Evolutionary conservation across 2,888 invertebrate species (phyloP).

Genomic region (Omphaloscelis lunosa): DNA sequence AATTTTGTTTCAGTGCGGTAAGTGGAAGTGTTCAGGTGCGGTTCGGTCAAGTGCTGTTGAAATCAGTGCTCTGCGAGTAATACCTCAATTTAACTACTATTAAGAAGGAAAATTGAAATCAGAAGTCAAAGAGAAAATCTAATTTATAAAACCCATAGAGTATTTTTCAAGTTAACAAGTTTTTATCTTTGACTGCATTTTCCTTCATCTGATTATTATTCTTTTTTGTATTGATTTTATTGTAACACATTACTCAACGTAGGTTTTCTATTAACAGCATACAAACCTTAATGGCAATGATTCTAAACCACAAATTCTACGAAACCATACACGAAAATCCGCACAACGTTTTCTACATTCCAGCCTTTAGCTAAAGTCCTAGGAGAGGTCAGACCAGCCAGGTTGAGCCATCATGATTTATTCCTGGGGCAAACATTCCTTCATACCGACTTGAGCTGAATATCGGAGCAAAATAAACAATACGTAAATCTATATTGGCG

Average conservation of each 20-base stretch:
- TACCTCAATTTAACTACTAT: background rate
- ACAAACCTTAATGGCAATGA: background rate
- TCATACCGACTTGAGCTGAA: constrained; percentile 28
- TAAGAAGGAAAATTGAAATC: background rate
- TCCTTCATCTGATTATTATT: background rate
- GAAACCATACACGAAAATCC: background rate
- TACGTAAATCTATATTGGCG: constrained; percentile 44
- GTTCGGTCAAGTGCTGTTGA: too few relatives aligned
- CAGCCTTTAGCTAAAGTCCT: constrained; percentile 8
- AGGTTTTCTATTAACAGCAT: background rate
- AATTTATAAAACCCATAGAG: background rate
- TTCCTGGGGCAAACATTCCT: constrained; percentile 48
- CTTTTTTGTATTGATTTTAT: background rate
- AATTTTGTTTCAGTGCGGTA: too few relatives aligned
- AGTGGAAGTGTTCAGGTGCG: too few relatives aligned
- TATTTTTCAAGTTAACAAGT: background rate
- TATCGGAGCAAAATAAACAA: constrained; percentile 47
- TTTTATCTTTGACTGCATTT: background rate
- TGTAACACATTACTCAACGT: background rate
- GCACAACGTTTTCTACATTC: constrained; percentile 1
- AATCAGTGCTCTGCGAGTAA: too few relatives aligned
- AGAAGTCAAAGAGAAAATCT: background rate
- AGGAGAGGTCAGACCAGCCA: constrained; percentile 23
- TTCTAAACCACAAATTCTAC: background rate
- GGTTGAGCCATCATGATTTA: constrained; percentile 48